Conservation (phyloP, 1,140 invertebrate genomes). For the Aphidius ervi region DNA sequence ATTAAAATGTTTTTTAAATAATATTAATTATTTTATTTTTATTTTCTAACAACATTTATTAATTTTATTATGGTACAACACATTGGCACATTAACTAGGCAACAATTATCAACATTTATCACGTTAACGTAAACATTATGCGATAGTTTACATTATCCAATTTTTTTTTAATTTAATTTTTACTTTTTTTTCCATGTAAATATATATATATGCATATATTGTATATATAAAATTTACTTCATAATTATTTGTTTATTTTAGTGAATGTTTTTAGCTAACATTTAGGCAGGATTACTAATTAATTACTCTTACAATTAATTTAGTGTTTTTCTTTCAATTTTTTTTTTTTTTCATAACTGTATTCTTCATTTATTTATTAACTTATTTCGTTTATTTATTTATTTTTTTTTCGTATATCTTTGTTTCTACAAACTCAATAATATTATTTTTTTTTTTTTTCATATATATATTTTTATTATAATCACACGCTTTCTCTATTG, state of each 20-base stretch:
- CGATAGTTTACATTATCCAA: constrained; percentile 28
- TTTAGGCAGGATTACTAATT: constrained; percentile 21
- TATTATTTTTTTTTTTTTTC: background rate
- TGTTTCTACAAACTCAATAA: too few relatives aligned
- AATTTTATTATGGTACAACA: constrained; percentile 35
- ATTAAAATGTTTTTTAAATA: background rate
- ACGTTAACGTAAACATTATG: constrained; percentile 35
- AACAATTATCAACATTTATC: constrained; percentile 47
- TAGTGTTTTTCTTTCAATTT: background rate
- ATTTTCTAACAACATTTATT: constrained; percentile 41
- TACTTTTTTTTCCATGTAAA: constrained; percentile 23
- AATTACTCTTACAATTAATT: background rate
- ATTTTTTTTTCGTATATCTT: too few relatives aligned
- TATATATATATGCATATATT: constrained; percentile 34
- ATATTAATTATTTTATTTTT: background rate
- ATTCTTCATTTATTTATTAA: background rate
- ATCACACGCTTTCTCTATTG: constrained; percentile 8
- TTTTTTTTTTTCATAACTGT: background rate
- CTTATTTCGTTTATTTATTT: too few relatives aligned
- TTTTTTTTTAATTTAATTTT: constrained; percentile 21
- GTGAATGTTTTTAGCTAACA: constrained; percentile 16
- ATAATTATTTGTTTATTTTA: constrained; percentile 1
- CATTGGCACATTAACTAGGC: constrained; percentile 44
- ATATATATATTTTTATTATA: background rate
- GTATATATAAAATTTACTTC: constrained; percentile 24